A percentile compares a stretch with the other conserved stretches of the same genome.
Conservation (phyloP, 2,888 invertebrate species). For the Nysson spinosus region DNA sequence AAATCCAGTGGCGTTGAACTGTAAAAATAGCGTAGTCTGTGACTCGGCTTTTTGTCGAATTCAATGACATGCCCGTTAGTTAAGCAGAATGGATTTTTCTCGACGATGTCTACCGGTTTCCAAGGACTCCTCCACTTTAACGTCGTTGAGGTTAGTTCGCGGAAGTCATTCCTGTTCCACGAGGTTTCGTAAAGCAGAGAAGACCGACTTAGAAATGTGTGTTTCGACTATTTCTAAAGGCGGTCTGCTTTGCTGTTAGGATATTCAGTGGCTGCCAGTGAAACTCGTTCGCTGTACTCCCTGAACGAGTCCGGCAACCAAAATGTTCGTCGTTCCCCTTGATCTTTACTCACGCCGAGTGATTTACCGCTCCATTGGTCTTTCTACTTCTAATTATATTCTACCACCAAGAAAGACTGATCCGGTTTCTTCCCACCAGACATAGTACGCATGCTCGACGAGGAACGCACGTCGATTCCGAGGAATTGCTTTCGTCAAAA, state of each 20-base stretch:
- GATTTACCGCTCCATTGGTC: conserved; percentile 47
- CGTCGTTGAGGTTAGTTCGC: conserved; percentile 23
- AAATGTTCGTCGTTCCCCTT: conserved; percentile 42
- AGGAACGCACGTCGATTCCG: background rate
- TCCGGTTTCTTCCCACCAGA: conserved; percentile 9
- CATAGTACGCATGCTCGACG: conserved; percentile 12
- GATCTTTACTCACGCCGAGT: conserved; percentile 45
- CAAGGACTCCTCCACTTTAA: conserved; percentile 1
- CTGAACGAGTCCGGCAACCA: conserved; percentile 45
- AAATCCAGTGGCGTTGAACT: no score
- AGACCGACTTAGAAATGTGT: conserved; percentile 19
- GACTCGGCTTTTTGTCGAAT: conserved; percentile 1
- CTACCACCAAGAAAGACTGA: conserved; percentile 35
- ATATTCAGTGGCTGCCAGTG: background rate
- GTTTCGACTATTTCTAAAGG: conserved; percentile 45
- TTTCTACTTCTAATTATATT: conserved; percentile 45
- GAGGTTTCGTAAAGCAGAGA: conserved; percentile 34
- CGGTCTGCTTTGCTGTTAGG: background rate
- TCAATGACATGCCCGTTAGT: background rate
- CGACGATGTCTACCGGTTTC: background rate
- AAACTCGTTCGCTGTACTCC: conserved; percentile 2
- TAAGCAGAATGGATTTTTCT: conserved; percentile 6
- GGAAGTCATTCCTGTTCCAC: conserved; percentile 42
- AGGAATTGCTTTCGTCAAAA: conserved; percentile 16
- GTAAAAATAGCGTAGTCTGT: conserved; percentile 6